Evolutionary conservation across 2,797 vertebrate species (phyloP).

Genomic region (Melanotaenia nigrans): DNA sequence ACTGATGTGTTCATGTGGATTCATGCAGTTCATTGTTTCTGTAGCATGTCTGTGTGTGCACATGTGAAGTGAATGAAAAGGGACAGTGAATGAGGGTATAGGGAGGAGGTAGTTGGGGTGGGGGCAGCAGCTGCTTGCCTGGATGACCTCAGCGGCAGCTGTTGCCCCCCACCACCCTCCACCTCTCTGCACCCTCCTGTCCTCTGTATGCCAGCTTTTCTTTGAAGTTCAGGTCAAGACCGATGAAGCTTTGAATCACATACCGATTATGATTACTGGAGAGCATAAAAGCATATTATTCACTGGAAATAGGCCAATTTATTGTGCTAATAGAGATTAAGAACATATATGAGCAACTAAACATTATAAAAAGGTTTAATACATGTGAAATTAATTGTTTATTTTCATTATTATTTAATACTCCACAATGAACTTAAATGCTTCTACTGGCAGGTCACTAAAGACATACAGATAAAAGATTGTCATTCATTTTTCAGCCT

Average conservation of each 20-base stretch:
- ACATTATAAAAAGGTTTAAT: neutral
- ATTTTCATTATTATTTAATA: neutral
- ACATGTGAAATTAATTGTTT: neutral
- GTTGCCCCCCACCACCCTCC: conserved; percentile 32
- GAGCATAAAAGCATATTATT: conserved; percentile 30
- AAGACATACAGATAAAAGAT: neutral
- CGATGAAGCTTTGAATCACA: conserved; percentile 57
- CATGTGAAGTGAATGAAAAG: conserved; percentile 46
- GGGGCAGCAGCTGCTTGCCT: conserved; percentile 70
- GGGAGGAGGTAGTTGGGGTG: conserved; percentile 3
- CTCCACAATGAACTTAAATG: neutral
- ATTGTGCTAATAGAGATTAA: neutral
- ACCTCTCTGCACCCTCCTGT: conserved; percentile 6
- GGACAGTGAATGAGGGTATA: conserved; percentile 36
- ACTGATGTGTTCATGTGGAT: conserved; percentile 3
- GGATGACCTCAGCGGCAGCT: conserved; percentile 78
- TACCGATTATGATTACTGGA: conserved; percentile 49
- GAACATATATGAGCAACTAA: neutral
- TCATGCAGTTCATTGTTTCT: conserved; percentile 20
- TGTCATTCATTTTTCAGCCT: neutral
- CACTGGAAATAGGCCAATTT: neutral
- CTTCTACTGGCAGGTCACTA: neutral
- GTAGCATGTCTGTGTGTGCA: conserved; percentile 24
- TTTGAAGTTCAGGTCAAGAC: conserved; percentile 71
- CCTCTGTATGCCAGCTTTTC: conserved; percentile 62